Percentiles rank a stretch among this genome's conserved stretches.
Conservation (phyloP, 2,888 invertebrate species). For the Drosophila setosimentum region DNA sequence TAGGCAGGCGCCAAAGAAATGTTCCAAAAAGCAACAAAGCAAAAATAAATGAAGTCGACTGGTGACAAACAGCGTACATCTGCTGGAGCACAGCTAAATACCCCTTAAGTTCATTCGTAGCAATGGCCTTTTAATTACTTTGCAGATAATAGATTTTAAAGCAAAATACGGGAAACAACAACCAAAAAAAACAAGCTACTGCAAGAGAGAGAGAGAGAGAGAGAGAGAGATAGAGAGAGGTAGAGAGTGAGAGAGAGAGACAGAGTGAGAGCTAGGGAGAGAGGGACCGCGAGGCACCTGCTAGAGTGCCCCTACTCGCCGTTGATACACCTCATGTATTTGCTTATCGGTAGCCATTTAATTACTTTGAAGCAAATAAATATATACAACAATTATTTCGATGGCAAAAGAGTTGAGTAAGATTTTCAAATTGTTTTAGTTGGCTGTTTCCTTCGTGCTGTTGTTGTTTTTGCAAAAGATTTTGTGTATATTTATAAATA, state of each 20-base stretch:
- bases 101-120: not conserved
- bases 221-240: not conserved
- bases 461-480: conserved; percentile 3
- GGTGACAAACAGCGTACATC: conserved; percentile 2
- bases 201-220: not conserved
- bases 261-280: not conserved
- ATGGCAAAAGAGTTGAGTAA: conserved; percentile 30
- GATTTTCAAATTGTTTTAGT: conserved; percentile 25
- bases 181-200: not conserved
- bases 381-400: conserved; percentile 58
- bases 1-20: conserved; percentile 34
- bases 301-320: not conserved
- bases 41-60: not conserved
- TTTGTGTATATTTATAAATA: not conserved
- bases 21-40: not conserved
- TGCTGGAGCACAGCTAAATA: not conserved
- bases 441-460: conserved; percentile 6
- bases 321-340: conserved; percentile 31
- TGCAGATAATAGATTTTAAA: not conserved
- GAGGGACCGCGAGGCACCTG: not conserved
- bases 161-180: not conserved
- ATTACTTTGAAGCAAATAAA: conserved; percentile 69
- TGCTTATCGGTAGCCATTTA: conserved; percentile 63
- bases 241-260: not conserved
- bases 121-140: not conserved